phyloP scores from a whole-genome alignment of 2,113 vertebrate genomes.

The Mungos mungo region DNA sequence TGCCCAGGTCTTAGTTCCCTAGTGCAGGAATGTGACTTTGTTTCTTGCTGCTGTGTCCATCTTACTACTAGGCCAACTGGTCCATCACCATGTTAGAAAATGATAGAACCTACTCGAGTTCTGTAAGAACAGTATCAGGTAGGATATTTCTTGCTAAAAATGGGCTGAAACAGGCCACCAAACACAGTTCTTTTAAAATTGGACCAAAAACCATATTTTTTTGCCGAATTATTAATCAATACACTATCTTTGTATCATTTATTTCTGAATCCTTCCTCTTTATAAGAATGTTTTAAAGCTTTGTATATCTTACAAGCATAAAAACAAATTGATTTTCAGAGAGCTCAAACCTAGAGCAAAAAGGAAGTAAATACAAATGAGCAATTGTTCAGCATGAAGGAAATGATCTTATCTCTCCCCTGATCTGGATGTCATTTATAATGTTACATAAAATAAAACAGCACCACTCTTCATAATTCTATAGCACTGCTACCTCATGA shows the following conservation, averaged over 20 bases:
- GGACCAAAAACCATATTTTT: neutral
- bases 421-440: neutral
- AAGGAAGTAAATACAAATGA: neutral
- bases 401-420: neutral
- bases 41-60: neutral
- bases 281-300: neutral
- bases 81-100: neutral
- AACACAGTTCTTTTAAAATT: neutral
- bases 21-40: neutral
- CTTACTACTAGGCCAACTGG: neutral
- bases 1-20: neutral
- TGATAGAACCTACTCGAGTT: neutral
- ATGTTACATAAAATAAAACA: neutral
- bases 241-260: neutral
- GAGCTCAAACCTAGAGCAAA: neutral
- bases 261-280: neutral
- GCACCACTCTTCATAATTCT: neutral
- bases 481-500: neutral
- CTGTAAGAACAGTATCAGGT: neutral
- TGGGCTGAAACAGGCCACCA: neutral
- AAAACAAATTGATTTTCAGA: neutral
- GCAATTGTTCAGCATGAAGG: neutral
- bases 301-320: neutral
- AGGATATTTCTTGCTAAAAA: neutral
- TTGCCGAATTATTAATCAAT: neutral